Evolutionary conservation across 2,888 invertebrate species (phyloP).

Genomic region (Acanthoscelides obtectus): DNA sequence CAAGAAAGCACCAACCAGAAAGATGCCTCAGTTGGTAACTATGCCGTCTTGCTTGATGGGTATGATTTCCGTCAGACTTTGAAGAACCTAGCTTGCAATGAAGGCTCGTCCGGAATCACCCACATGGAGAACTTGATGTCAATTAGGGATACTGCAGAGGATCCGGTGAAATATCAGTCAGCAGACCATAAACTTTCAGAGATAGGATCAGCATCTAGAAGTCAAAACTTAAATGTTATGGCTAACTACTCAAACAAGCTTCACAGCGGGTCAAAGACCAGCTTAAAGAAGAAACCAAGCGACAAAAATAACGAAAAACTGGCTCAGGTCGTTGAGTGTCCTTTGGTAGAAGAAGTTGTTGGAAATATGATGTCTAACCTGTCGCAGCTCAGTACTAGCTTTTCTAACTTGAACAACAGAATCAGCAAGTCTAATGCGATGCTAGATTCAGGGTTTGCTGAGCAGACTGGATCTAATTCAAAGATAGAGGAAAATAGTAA

Average conservation of each 20-base stretch:
- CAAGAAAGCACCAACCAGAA: conserved; percentile 16
- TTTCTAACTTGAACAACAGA: background rate
- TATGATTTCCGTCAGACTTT: conserved; percentile 27
- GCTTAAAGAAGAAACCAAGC: background rate
- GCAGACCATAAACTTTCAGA: background rate
- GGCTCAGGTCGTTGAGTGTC: background rate
- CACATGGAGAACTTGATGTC: background rate
- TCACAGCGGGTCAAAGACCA: background rate
- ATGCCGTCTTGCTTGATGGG: conserved; percentile 29
- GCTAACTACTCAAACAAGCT: background rate
- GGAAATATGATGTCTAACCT: background rate
- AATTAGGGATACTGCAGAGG: background rate
- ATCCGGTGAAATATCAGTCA: background rate
- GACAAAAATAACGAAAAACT: background rate
- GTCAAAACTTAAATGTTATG: background rate
- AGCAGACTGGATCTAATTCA: too few relatives aligned
- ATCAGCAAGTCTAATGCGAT: background rate
- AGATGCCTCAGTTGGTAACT: conserved; percentile 34
- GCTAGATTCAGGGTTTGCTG: too few relatives aligned
- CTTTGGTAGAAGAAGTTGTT: background rate
- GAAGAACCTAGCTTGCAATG: background rate
- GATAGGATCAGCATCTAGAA: background rate
- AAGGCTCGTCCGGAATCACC: background rate
- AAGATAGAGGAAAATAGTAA: too few relatives aligned
- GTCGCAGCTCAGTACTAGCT: background rate